phyloP scores from a whole-genome alignment of 2,888 invertebrate genomes.

The Conus canariensis region DNA sequence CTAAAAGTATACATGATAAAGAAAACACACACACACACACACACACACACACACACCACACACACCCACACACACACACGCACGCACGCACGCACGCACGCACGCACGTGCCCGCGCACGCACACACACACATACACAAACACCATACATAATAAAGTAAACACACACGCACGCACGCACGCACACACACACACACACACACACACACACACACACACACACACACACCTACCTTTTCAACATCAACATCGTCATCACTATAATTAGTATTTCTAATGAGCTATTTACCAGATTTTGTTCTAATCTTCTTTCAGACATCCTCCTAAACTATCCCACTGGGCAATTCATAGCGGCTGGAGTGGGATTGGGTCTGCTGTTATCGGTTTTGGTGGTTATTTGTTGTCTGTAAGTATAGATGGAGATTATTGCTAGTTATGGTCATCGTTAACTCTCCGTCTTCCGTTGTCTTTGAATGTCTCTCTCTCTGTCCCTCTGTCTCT shows the following conservation, averaged over 20 bases:
- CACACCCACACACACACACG: neutral
- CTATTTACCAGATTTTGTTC: neutral
- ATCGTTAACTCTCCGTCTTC: too few species aligned
- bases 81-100: neutral
- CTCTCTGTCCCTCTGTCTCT: too few species aligned
- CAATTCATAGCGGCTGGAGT: neutral
- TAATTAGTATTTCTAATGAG: too few species aligned
- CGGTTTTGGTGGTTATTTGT: neutral
- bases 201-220: neutral
- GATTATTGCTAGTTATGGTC: too few species aligned
- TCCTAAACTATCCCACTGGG: neutral
- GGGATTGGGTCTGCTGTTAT: neutral
- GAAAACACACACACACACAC: neutral
- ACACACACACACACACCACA: neutral
- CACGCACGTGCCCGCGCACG: neutral
- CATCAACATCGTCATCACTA: too few species aligned
- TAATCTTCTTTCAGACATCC: neutral
- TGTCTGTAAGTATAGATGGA: neutral
- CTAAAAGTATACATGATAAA: neutral
- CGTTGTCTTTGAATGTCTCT: too few species aligned
- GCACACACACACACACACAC: neutral
- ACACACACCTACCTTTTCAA: too few species aligned
- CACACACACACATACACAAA: neutral
- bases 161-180: conserved; percentile 12
- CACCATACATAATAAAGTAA: neutral